These are phyloP conservation scores for Cichladusa arquata DNA, from an alignment of 2,113 vertebrate species.

Conservation along the genomic window DNA sequence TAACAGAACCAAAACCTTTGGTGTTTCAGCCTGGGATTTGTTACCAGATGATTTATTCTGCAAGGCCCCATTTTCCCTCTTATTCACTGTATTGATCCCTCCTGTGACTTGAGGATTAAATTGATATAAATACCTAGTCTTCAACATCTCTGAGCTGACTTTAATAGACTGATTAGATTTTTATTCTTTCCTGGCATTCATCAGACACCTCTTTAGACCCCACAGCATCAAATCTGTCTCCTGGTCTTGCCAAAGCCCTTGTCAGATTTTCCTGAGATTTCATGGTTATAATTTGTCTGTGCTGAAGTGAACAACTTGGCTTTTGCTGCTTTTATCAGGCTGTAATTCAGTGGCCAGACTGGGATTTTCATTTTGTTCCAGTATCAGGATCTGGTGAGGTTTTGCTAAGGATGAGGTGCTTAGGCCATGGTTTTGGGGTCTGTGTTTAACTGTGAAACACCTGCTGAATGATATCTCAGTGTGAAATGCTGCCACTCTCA, in stretches of 20 bases:
- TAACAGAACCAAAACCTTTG: background rate
- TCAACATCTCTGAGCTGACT: background rate
- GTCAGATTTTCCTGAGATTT: background rate
- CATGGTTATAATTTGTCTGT: background rate
- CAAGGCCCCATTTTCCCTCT: background rate
- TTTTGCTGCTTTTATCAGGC: background rate
- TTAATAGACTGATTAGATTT: background rate
- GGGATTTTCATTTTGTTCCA: background rate
- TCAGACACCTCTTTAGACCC: background rate
- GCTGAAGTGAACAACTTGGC: background rate
- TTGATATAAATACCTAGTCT: background rate
- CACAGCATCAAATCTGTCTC: background rate
- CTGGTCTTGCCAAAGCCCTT: background rate
- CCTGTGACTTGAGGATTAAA: background rate
- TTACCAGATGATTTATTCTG: background rate
- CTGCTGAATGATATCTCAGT: background rate
- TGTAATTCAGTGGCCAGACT: background rate
- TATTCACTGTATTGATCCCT: background rate
- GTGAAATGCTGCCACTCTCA: background rate
- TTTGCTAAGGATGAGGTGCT: background rate
- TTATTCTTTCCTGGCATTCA: background rate
- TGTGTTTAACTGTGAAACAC: fast-evolving
- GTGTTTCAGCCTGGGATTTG: background rate
- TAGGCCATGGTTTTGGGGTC: background rate
- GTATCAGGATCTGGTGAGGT: background rate